Evolutionary conservation across 64 coral and sea anemone genomes (phyloP).

Genomic region (Porites lutea): DNA sequence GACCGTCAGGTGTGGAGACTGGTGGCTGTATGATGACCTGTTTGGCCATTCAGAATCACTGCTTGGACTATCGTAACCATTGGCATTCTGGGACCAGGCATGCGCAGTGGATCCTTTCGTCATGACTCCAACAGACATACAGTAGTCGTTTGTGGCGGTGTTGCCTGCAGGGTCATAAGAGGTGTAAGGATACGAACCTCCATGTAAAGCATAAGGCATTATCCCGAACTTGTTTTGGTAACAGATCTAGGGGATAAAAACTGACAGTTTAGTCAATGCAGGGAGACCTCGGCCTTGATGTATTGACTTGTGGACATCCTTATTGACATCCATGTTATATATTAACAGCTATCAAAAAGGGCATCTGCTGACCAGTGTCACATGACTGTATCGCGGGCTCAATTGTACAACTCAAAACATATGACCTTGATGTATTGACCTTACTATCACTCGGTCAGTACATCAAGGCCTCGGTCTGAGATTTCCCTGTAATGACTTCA

Average conservation of each 20-base stretch:
- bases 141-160: constrained; percentile 50
- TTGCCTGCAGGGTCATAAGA: constrained; percentile 45
- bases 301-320: too few relatives aligned
- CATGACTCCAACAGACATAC: constrained; percentile 78
- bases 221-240: constrained; percentile 74
- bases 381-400: too few relatives aligned
- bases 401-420: too few relatives aligned
- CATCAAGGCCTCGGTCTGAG: too few relatives aligned
- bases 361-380: too few relatives aligned
- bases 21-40: constrained; percentile 31
- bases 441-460: too few relatives aligned
- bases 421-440: too few relatives aligned
- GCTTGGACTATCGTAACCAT: constrained; percentile 65
- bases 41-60: constrained; percentile 78
- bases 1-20: constrained; percentile 50
- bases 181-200: constrained; percentile 60
- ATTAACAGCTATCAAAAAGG: too few relatives aligned
- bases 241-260: constrained; percentile 22
- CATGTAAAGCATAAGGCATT: neutral
- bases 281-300: too few relatives aligned
- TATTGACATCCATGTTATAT: too few relatives aligned
- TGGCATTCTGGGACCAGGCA: constrained; percentile 67
- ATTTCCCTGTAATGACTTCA: too few relatives aligned
- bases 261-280: too few relatives aligned
- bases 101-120: constrained; percentile 30